phyloP scores from a whole-genome alignment of 37 sponge, comb jelly and placozoan genomes.

The Hormiphora californensis region DNA sequence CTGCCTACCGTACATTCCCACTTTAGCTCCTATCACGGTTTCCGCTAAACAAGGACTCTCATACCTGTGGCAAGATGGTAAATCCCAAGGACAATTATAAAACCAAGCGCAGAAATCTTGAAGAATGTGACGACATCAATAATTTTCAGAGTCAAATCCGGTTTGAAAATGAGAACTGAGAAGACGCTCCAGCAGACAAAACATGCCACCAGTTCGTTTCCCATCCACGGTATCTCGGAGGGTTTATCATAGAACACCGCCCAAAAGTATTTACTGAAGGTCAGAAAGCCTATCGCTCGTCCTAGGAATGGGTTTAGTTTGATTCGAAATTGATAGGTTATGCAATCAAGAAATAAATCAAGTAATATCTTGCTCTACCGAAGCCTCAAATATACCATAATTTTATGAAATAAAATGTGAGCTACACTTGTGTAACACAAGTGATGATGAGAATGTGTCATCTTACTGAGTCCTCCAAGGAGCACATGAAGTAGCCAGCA shows the following conservation, averaged over 20 bases:
- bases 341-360: too few species aligned
- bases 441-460: too few species aligned
- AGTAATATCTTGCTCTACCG: too few species aligned
- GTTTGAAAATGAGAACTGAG: background rate
- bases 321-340: too few species aligned
- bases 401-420: too few species aligned
- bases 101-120: background rate
- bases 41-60: background rate
- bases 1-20: too few species aligned
- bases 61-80: background rate
- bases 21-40: too few species aligned
- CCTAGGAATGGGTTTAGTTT: background rate
- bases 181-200: background rate
- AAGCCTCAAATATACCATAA: too few species aligned
- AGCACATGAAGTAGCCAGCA: background rate
- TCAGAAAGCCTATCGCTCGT: constrained; percentile 15
- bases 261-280: background rate
- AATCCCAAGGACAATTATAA: background rate
- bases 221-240: background rate
- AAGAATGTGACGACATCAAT: background rate
- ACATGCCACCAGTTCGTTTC: background rate
- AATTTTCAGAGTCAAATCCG: background rate
- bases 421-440: too few species aligned
- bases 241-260: constrained; percentile 1
- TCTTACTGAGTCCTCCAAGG: background rate